Evolutionary conservation across 1,140 invertebrate species (phyloP).

Genomic region (Tetragonula clypearis): DNA sequence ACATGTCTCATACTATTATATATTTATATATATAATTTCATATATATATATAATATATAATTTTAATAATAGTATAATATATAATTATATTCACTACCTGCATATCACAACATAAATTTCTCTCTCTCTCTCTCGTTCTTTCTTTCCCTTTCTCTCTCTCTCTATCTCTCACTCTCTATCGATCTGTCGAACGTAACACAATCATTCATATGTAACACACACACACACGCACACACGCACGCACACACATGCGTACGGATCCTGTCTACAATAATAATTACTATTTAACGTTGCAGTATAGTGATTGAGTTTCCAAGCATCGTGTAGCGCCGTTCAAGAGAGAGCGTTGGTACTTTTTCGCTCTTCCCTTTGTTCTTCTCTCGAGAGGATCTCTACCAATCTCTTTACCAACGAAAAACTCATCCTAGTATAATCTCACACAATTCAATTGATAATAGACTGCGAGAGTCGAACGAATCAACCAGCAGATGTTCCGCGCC

Average conservation of each 20-base stretch:
- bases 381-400: constrained; percentile 15
- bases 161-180: constrained; percentile 35
- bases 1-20: constrained; percentile 74
- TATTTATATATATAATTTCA: constrained; percentile 64
- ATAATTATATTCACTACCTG: constrained; percentile 77
- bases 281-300: constrained; percentile 77
- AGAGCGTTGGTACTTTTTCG: constrained; percentile 19
- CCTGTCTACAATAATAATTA: constrained; percentile 78
- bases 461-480: neutral
- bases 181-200: constrained; percentile 59
- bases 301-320: constrained; percentile 77
- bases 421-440: neutral
- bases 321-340: constrained; percentile 70
- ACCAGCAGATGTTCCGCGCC: neutral
- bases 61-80: constrained; percentile 75
- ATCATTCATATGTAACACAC: constrained; percentile 49
- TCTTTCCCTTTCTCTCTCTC: constrained; percentile 49
- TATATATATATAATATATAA: constrained; percentile 68
- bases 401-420: constrained; percentile 5
- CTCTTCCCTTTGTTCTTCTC: neutral
- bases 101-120: constrained; percentile 81
- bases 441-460: neutral
- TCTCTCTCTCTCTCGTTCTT: constrained; percentile 43
- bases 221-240: constrained; percentile 30
- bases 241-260: constrained; percentile 43